These are phyloP conservation scores for Pseudonaja textilis DNA, from an alignment of 2,113 vertebrate genomes.

Conservation along the genomic window DNA sequence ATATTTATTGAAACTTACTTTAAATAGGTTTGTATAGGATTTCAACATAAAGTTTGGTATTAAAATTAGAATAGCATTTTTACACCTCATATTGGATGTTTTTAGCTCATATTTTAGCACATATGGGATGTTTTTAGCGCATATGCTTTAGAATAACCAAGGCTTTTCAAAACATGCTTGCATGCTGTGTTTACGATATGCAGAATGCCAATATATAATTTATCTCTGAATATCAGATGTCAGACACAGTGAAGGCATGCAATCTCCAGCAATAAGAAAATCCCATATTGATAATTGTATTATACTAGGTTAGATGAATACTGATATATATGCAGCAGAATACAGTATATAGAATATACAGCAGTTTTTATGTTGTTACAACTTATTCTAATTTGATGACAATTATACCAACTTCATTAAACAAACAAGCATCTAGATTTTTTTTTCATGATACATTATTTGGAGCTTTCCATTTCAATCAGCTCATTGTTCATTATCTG, in stretches of 20 bases:
- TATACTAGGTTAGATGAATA: background rate
- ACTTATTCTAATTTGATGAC: background rate
- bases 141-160: background rate
- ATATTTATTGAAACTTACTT: background rate
- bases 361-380: background rate
- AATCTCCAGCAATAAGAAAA: background rate
- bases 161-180: background rate
- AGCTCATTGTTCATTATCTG: slow-evolving; percentile 7
- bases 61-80: background rate
- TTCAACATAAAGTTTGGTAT: background rate
- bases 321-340: background rate
- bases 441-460: background rate
- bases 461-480: background rate
- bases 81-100: background rate
- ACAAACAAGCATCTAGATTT: background rate
- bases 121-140: background rate
- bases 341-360: background rate
- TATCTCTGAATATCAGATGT: background rate
- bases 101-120: background rate
- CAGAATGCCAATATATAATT: background rate
- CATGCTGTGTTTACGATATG: background rate
- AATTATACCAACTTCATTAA: background rate
- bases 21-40: background rate
- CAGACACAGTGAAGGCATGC: background rate
- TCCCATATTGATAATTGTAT: background rate